Evolutionary conservation across 2,888 invertebrate species (phyloP), one percentile per base, ranked within the genome.

Genomic region (Dicranocentrus wangi): DNA sequence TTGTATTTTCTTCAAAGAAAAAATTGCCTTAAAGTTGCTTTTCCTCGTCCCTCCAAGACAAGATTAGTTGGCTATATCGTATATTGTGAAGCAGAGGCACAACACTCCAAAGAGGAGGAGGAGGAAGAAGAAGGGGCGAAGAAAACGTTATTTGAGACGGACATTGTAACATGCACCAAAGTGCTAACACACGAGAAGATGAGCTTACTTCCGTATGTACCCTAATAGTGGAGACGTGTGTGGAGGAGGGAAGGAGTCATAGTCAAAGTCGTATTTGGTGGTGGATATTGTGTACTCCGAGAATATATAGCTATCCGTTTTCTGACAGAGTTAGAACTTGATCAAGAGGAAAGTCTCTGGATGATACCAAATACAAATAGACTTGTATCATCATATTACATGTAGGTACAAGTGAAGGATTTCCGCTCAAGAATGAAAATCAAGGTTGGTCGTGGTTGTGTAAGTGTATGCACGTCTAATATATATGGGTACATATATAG

Each of bases 341-440:
- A 78, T 71, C 78, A 63, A 55, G 78, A 63, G 65, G 78, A 78
- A 71, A 78, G 32, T 78, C 78, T 78, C 78, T 71, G 53, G 78
- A 78, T 71, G 71, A 78, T 78, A 78, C 58, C 70, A 65, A 73
- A 73, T 77, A 77, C 63, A 60, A 60, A 77, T 61, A 61, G 60
- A 28, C 55, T 63, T 77, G 39, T 61, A 69, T 63, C 77, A 70
- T 77, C 77, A 25, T 66, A 47, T 75, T 66, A 68, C 58, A 58
- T 73, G 32, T 55, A 51, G 19, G 17, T 71, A 28, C 66, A 68
- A 47, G 70, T 61, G 77, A 63, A 65, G 73, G 63, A 73, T 73
- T 73, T 73, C 25, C 63, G 28, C 27, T 73, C 32, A 61, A 76
- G 69, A 68, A 76, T 55, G 51, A 65, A 78, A 78, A 78, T 78